These are phyloP conservation scores for Chrysotoxum bicinctum DNA, from an alignment of 2,888 invertebrate species.

Conservation along the genomic window DNA sequence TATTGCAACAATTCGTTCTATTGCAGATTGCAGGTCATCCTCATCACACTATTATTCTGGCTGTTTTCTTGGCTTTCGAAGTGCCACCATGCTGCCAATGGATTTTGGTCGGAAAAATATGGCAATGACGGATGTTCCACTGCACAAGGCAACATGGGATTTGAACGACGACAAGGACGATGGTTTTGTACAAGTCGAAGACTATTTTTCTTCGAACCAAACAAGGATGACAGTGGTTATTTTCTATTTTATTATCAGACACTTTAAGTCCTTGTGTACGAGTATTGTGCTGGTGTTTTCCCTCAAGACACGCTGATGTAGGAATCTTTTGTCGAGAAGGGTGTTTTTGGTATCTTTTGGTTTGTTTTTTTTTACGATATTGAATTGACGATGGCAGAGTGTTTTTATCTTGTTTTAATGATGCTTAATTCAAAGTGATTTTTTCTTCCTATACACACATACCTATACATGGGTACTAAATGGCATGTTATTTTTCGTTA, in stretches of 20 bases:
- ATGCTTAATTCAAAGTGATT: neutral
- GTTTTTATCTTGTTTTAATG: neutral
- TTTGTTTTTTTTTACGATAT: neutral
- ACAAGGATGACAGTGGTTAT: slow-evolving; percentile 52
- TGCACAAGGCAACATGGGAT: slow-evolving; percentile 48
- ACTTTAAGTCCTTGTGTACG: slow-evolving; percentile 20
- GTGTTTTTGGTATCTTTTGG: slow-evolving; percentile 40
- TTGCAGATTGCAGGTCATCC: slow-evolving; percentile 31
- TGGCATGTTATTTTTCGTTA: too few species aligned
- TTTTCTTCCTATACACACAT: too few species aligned
- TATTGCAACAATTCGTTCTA: slow-evolving; percentile 53
- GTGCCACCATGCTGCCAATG: slow-evolving; percentile 43
- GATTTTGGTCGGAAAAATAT: slow-evolving; percentile 49
- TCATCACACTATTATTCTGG: slow-evolving; percentile 21
- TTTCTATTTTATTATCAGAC: slow-evolving; percentile 43
- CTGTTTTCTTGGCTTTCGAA: slow-evolving; percentile 16
- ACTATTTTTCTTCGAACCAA: slow-evolving; percentile 52
- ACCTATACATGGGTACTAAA: too few species aligned
- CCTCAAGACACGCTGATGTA: neutral
- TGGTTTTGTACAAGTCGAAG: slow-evolving; percentile 10
- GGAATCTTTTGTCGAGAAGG: neutral
- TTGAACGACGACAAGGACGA: slow-evolving; percentile 7
- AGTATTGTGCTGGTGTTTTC: neutral
- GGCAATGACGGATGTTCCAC: slow-evolving; percentile 62
- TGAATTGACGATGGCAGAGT: neutral